Evolutionary conservation across 2,797 vertebrate species (phyloP).

Genomic region (Xiphophorus birchmanni): DNA sequence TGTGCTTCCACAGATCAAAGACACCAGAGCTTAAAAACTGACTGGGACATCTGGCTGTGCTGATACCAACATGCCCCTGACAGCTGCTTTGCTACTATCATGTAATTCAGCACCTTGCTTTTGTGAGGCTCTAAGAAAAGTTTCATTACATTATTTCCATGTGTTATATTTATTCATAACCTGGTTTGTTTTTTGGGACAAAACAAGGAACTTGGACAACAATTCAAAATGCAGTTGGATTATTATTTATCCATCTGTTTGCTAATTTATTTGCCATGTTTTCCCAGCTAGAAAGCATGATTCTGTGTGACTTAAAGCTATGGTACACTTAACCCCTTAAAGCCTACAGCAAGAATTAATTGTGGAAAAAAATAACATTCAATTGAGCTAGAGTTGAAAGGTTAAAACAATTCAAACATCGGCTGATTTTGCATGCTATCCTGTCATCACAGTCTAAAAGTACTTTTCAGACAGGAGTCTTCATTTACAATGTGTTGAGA

Average conservation of each 20-base stretch:
- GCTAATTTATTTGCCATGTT: neutral
- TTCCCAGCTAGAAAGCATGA: neutral
- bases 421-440: neutral
- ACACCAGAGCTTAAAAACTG: neutral
- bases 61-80: neutral
- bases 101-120: neutral
- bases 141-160: neutral
- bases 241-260: neutral
- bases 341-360: no score
- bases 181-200: neutral
- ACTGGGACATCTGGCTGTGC: conserved; percentile 5
- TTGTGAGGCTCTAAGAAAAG: neutral
- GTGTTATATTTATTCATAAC: neutral
- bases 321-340: no score
- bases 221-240: neutral
- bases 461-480: no score
- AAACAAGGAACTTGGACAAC: neutral
- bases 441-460: neutral
- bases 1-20: neutral
- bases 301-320: neutral
- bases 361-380: no score
- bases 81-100: neutral
- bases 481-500: no score
- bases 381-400: no score
- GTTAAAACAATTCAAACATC: no score